These are phyloP conservation scores for Hyperoplus immaculatus DNA, from an alignment of 2,797 vertebrate species.

Conservation along the genomic window DNA sequence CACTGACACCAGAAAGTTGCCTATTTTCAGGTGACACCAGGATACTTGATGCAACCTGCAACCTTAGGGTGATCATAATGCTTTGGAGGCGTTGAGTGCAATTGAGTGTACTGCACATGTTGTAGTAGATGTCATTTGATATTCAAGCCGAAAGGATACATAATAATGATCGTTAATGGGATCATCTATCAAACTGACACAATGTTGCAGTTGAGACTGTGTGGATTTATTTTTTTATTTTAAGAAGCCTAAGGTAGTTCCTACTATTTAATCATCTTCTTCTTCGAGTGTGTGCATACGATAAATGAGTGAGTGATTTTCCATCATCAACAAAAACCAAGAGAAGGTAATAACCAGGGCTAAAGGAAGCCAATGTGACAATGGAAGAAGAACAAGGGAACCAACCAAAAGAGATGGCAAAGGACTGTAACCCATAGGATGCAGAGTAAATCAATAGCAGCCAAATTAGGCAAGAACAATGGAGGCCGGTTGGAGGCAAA, in stretches of 20 bases:
- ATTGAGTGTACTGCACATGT: neutral
- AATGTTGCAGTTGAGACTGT: neutral
- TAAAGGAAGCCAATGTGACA: slow-evolving; percentile 8
- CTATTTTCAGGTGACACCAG: neutral
- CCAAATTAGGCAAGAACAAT: slow-evolving; percentile 52
- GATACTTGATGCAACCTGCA: neutral
- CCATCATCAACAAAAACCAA: neutral
- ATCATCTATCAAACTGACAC: neutral
- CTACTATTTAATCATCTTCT: neutral
- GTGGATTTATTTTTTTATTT: neutral
- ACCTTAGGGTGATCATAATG: slow-evolving; percentile 9
- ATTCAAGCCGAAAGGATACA: neutral
- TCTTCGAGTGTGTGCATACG: neutral
- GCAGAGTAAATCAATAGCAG: slow-evolving; percentile 31
- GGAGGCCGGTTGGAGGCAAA: slow-evolving; percentile 41
- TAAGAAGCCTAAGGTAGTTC: neutral
- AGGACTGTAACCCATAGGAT: slow-evolving; percentile 22
- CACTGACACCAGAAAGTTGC: slow-evolving; percentile 20
- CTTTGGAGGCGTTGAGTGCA: slow-evolving; percentile 4
- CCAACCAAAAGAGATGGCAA: slow-evolving; percentile 25
- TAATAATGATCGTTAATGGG: neutral
- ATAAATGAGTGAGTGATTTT: neutral
- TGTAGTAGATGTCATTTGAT: neutral
- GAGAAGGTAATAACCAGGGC: neutral
- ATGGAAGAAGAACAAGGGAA: slow-evolving; percentile 30